phyloP scores from a whole-genome alignment of 2,888 invertebrate genomes.

The Lasioglossum calceatum region DNA sequence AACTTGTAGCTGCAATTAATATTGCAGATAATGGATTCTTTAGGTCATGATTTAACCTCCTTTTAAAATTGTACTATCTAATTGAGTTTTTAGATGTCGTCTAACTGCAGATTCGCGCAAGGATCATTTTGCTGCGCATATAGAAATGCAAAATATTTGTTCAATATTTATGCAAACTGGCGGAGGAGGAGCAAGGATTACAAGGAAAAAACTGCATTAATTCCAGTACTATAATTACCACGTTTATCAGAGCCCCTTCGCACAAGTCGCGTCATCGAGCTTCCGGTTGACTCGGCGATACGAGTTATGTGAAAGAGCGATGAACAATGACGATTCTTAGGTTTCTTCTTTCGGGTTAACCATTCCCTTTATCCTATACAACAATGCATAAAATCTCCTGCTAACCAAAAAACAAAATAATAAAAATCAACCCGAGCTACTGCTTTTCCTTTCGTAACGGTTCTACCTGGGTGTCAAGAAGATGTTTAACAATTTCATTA shows the following conservation, averaged over 20 bases:
- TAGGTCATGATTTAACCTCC: no score
- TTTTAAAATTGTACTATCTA: not conserved
- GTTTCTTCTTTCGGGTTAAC: not conserved
- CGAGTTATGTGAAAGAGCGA: not conserved
- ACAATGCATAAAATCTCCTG: not conserved
- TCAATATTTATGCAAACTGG: not conserved
- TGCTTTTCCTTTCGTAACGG: not conserved
- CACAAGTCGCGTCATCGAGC: not conserved
- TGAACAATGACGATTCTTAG: not conserved
- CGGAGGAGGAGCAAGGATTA: not conserved
- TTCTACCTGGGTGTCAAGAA: not conserved
- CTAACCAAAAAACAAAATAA: not conserved
- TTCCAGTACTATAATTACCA: not conserved
- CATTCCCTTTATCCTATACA: not conserved
- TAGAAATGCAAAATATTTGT: not conserved
- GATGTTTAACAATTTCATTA: not conserved
- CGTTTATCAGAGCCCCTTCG: not conserved
- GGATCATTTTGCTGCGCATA: not conserved
- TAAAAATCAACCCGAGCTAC: not conserved
- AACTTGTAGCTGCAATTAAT: no score
- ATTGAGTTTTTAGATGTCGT: no score
- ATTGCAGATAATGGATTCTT: not conserved
- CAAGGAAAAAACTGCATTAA: not conserved
- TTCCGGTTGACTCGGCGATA: conserved; percentile 4
- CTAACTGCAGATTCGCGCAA: no score